Evolutionary conservation across 2,888 invertebrate species (phyloP).

Genomic region (Aproaerema taeniolella): DNA sequence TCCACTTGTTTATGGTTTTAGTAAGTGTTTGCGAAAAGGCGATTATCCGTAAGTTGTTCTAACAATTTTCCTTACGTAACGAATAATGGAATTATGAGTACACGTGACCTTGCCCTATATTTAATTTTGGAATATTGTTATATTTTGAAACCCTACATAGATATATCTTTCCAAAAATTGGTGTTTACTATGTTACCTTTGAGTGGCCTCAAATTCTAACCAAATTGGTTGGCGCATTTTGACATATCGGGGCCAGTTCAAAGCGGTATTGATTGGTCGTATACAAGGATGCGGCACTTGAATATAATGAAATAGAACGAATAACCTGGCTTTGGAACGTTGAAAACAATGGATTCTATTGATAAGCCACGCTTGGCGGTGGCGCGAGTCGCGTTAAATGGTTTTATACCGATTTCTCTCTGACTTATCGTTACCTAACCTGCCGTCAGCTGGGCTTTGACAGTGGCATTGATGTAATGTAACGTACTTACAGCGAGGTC

Average conservation of each 20-base stretch:
- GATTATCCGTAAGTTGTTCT: slow-evolving; percentile 9
- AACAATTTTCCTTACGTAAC: slow-evolving; percentile 63
- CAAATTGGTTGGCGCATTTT: background rate
- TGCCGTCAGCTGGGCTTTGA: slow-evolving; percentile 7
- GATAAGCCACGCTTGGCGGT: no score
- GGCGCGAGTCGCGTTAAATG: no score
- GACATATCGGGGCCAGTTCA: slow-evolving; percentile 1
- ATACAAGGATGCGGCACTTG: no score
- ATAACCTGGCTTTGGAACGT: no score
- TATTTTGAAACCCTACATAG: background rate
- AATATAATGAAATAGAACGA: no score
- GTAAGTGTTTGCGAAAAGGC: background rate
- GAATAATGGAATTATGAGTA: slow-evolving; percentile 58
- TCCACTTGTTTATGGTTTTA: background rate
- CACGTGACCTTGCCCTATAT: slow-evolving; percentile 70
- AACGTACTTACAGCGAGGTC: slow-evolving; percentile 8
- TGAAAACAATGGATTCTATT: no score
- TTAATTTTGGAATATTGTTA: slow-evolving; percentile 20
- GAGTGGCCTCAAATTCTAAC: background rate
- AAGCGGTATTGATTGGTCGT: background rate
- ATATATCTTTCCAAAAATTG: slow-evolving; percentile 7
- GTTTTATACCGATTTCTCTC: no score
- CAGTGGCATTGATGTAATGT: slow-evolving; percentile 14
- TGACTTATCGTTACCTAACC: slow-evolving; percentile 6
- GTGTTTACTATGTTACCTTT: slow-evolving; percentile 2